Base-by-base conservation (phyloP, 2,888 invertebrate species). In the Tipula vernalis region DNA sequence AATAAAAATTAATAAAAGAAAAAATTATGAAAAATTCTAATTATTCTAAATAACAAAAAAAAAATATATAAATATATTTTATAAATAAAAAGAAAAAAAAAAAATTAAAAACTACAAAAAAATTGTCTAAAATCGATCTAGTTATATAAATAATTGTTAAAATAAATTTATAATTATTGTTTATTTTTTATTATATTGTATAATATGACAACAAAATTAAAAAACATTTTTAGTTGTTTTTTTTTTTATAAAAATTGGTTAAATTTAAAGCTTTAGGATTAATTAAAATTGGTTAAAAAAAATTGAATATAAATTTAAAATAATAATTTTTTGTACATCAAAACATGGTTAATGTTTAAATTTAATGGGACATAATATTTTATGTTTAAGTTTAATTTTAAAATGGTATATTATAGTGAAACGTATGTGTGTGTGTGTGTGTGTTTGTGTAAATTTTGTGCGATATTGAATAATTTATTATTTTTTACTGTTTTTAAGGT, bases 111-210 rank as follows among this genome's bases (percentile, higher is more conserved):
- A 83, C 28, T 28, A 28, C 28, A 39, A 83, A 83, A 86, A 51
- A 28, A 51, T 85, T 87, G 87, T 87, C 87, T 87, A 87, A 84
- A 87, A 87, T 87, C 85, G n/a, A 87, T 87, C 87, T 88, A 87
- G 71, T 86, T 87, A 86, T 47, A 47, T 6, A 57, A 57, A 86
- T 86, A 86, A 39, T 83, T 86, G 83, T 86, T 86, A 86, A 57
- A 87, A 83, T n/a, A 57, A 18, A 57, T 18, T 71, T 57, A 39
- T 39, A 15, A 51, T 15, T 15, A 28, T 71, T 28, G 28, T 12
- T 71, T 28, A 8, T 15, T 57, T 51, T 51, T 6, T 6, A 39
- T 39, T 57, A 18, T 15, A 28, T 28, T 28, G 28, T 28, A 28
- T 28, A 28, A 1, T 28, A 28, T 28, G 28, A 28, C 4, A 51